Evolutionary conservation across 2,797 vertebrate genomes (phyloP).

Genomic region (Lacerta bilineata): DNA sequence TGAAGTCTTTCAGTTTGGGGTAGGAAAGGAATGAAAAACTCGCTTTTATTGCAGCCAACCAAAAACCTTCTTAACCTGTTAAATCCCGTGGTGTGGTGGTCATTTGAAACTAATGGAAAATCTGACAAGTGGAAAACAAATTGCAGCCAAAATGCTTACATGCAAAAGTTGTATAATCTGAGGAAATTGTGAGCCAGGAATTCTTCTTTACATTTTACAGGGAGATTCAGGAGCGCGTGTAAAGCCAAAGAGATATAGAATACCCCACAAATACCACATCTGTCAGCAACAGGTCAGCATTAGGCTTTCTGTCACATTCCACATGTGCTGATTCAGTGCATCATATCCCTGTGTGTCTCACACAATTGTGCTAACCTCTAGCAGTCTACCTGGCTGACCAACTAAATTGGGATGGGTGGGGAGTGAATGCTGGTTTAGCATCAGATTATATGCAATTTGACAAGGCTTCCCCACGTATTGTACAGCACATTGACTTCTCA

Average conservation of each 20-base stretch:
- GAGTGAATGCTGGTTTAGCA: background rate
- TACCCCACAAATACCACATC: background rate
- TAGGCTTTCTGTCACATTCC: background rate
- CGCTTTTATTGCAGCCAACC: background rate
- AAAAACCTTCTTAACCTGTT: background rate
- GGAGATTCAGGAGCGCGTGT: background rate
- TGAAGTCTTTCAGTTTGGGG: background rate
- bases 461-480: background rate
- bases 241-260: background rate
- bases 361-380: background rate
- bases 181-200: background rate
- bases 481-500: background rate
- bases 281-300: background rate
- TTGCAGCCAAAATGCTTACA: background rate
- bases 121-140: background rate
- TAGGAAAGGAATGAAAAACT: background rate
- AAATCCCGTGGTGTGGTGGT: background rate
- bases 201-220: background rate
- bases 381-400: background rate
- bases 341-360: background rate
- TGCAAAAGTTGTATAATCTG: background rate
- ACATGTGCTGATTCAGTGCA: background rate
- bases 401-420: background rate
- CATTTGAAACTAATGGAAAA: constrained; percentile 3
- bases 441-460: background rate